These are phyloP conservation scores for Cynocephalus volans DNA, from an alignment of 2,113 vertebrate genomes.

Conservation along the genomic window DNA sequence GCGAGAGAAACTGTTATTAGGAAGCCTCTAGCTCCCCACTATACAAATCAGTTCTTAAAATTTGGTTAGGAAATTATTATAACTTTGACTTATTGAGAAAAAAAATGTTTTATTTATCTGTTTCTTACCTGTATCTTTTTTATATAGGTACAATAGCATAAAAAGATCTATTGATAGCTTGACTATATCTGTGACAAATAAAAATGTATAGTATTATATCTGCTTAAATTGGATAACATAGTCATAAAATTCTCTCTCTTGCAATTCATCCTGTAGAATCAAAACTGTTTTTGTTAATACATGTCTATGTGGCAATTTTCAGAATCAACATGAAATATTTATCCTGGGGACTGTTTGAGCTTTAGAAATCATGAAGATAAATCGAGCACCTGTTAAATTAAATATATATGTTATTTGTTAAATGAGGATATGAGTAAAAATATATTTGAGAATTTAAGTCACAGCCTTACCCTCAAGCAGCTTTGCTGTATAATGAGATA, in stretches of 20 bases:
- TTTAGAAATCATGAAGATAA: not conserved
- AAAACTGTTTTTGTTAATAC: not conserved
- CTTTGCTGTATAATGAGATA: not conserved
- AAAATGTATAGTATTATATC: not conserved
- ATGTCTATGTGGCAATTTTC: not conserved
- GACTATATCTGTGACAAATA: not conserved
- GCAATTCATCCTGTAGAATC: not conserved
- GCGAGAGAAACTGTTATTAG: slow-evolving; percentile 52
- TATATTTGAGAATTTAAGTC: not conserved
- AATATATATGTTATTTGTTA: not conserved
- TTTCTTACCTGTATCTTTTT: slow-evolving; percentile 37
- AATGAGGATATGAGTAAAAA: not conserved
- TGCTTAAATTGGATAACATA: not conserved
- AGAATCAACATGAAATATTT: not conserved
- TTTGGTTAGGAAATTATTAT: slow-evolving; percentile 59
- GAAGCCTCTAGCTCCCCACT: not conserved
- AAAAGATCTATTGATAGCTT: not conserved
- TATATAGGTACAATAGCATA: not conserved
- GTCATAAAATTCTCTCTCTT: not conserved
- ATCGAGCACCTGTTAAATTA: not conserved
- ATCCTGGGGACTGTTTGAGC: not conserved
- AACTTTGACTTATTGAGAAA: slow-evolving; percentile 24
- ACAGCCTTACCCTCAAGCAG: not conserved
- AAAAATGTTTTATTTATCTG: slow-evolving; percentile 54
- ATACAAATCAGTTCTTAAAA: slow-evolving; percentile 52